Evolutionary conservation across 2,797 vertebrate genomes (phyloP).

Genomic region (Schizopygopsis pylzovi): DNA sequence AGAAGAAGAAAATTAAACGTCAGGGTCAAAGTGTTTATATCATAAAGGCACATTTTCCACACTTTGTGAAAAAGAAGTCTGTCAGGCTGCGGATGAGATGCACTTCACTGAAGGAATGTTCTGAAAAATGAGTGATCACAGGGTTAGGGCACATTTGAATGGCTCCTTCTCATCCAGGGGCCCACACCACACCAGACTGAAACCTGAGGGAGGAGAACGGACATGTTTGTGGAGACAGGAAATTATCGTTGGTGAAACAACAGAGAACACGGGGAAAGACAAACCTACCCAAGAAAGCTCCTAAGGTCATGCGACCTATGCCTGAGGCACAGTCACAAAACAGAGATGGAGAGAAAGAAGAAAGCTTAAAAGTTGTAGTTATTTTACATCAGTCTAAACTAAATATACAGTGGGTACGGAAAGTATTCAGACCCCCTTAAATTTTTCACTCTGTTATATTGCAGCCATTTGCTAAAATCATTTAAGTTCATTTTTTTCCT

Average conservation of each 20-base stretch:
- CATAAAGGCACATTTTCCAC: no score
- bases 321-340: slow-evolving; percentile 75
- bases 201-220: slow-evolving; percentile 40
- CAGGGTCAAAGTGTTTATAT: no score
- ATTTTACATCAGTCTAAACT: no score
- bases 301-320: slow-evolving; percentile 91
- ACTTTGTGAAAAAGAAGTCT: no score
- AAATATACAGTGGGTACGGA: no score
- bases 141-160: slow-evolving; percentile 16
- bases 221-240: slow-evolving; percentile 14
- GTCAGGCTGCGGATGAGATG: background rate
- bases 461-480: no score
- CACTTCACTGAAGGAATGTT: slow-evolving; percentile 2
- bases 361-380: no score
- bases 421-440: no score
- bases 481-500: no score
- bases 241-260: slow-evolving; percentile 28
- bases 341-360: slow-evolving; percentile 55
- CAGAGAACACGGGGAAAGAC: slow-evolving; percentile 44
- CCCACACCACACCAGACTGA: slow-evolving; percentile 9
- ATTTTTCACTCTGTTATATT: no score
- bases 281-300: slow-evolving; percentile 93
- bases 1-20: no score
- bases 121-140: slow-evolving; percentile 19
- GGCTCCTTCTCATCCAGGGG: slow-evolving; percentile 16